Percentiles rank a stretch among this genome's conserved stretches.
Conservation (phyloP, 2,888 invertebrate species). For the Thysanoteuthis rhombus region DNA sequence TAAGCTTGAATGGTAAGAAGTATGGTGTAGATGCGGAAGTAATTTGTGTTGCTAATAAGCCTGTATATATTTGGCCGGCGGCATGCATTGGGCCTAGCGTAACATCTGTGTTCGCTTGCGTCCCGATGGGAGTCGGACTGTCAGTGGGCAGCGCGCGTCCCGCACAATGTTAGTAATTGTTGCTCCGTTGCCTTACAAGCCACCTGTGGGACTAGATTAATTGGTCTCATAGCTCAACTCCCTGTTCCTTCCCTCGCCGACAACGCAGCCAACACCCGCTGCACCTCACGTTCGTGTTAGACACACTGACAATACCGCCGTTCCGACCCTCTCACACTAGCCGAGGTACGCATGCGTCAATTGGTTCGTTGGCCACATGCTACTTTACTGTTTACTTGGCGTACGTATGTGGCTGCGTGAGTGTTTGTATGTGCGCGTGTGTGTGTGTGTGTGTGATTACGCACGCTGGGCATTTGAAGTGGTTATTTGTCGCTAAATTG, state of each 20-base stretch:
- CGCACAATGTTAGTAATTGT: slow-evolving; percentile 12
- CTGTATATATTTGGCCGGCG: slow-evolving; percentile 24
- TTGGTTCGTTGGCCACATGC: neutral
- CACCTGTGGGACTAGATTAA: slow-evolving; percentile 26
- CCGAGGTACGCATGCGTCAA: neutral
- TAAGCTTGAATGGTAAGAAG: neutral
- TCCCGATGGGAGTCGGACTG: slow-evolving; percentile 12
- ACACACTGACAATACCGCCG: slow-evolving; percentile 12
- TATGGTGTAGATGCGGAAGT: slow-evolving; percentile 1
- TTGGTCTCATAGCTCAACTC: slow-evolving; percentile 29
- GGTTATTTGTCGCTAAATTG: neutral
- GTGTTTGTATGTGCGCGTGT: neutral
- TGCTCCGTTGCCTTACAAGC: slow-evolving; percentile 12
- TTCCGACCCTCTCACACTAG: neutral
- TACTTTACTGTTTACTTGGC: neutral
- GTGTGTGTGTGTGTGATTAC: neutral
- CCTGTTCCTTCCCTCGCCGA: neutral
- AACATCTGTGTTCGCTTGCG: neutral
- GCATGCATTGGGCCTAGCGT: neutral
- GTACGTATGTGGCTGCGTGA: neutral
- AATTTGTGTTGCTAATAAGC: slow-evolving; percentile 28
- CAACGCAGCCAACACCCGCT: neutral
- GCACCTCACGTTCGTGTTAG: neutral
- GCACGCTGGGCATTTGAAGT: neutral
- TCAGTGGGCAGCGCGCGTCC: slow-evolving; percentile 12